phyloP scores from a whole-genome alignment of 2,113 vertebrate species.

The Notarius quadriscutis region DNA sequence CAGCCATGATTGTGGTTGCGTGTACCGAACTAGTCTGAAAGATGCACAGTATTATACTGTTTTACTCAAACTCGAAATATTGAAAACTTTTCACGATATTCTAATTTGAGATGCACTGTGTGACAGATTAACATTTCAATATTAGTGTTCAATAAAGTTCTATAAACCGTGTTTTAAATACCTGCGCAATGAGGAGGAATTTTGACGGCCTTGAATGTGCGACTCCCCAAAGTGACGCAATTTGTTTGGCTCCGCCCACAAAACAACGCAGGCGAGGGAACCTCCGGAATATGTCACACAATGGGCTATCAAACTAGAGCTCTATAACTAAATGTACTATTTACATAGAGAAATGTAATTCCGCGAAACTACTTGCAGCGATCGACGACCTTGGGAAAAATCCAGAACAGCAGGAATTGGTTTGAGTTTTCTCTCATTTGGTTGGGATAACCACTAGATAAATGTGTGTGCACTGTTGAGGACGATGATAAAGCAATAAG shows the following conservation, averaged over 20 bases:
- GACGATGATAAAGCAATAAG: neutral
- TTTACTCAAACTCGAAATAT: too few species aligned
- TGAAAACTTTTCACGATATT: too few species aligned
- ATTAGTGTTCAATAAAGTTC: too few species aligned
- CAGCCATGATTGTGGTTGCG: too few species aligned
- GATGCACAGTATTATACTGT: too few species aligned
- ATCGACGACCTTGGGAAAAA: too few species aligned
- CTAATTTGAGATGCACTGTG: too few species aligned
- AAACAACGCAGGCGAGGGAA: constrained; percentile 42
- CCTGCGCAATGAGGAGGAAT: neutral
- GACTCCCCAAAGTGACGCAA: constrained; percentile 15
- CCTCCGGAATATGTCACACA: constrained; percentile 37
- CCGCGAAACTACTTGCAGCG: neutral
- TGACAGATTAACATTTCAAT: too few species aligned
- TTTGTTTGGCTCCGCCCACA: constrained; percentile 50
- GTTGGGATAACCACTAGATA: neutral
- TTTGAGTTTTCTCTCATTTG: neutral
- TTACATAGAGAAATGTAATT: neutral
- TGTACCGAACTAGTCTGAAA: too few species aligned
- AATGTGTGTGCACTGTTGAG: neutral
- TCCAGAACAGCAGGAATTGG: neutral
- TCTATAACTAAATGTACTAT: neutral
- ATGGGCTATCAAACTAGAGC: neutral
- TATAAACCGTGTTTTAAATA: neutral
- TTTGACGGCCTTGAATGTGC: constrained; percentile 9